Evolutionary conservation across 2,888 invertebrate species (phyloP), one percentile per base, ranked within the genome.

Genomic region (Tupiocoris notatus): DNA sequence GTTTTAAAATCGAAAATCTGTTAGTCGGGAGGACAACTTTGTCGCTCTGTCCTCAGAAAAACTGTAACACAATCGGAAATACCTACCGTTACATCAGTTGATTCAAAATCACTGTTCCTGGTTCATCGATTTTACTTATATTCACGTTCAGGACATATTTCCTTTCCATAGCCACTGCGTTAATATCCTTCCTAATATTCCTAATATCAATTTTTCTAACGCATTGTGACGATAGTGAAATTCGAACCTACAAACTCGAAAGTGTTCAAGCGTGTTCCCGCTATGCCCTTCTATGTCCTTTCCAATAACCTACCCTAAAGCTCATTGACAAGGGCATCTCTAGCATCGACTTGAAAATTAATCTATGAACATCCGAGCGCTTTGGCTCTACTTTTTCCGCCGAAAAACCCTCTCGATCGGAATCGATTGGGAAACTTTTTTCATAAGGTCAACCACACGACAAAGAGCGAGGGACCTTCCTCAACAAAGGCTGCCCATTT

Each of bases 401-500:
- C 39, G 39, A 39, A 39, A 39, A 39, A n/a, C n/a, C n/a, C 39
- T 39, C 39, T 12, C 39, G 12, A 7, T 3, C 39, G 39, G 6
- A 39, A 3, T 12, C 39, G n/a, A n/a, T 39, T 39, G 39, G 39
- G 39, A 12, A 39, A 39, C 3, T 39, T 39, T 39, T 39, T 39
- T 39, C 12, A 39, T 39, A 3, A 3, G 39, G 39, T 39, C 39
- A 39, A 39, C 39, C 39, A 12, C 6, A 3, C 39, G 39, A 39
- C n/a, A n/a, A 39, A 12, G 39, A 39, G 6, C 3, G 12, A 39
- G 39, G 39, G 39, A 3, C 39, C 39, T 12, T 39, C 12, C 3
- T 39, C 39, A 62, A 62, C 62, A 73, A 73, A 73, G 54, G 22
- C 12, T 59, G 25, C 25, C 70, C 61, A 23, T 59, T 70, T 24